Evolutionary conservation across 2,888 invertebrate genomes (phyloP).

Genomic region (Colostygia pectinataria): DNA sequence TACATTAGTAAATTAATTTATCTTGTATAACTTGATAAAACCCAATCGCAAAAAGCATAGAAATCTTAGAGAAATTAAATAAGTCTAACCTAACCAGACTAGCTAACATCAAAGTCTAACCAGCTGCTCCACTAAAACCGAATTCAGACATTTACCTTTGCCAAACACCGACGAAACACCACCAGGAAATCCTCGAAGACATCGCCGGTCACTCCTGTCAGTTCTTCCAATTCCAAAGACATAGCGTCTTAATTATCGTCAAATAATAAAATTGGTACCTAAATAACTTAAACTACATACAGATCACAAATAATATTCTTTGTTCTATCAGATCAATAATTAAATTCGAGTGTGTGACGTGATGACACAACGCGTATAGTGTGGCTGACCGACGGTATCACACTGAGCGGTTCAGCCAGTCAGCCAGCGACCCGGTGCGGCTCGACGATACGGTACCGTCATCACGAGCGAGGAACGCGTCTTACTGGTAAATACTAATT

Average conservation of each 20-base stretch:
- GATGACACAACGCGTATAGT: conserved; percentile 48
- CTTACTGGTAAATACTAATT: conserved; percentile 13
- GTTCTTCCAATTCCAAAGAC: conserved; percentile 86
- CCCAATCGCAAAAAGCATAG: no score
- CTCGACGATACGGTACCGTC: conserved; percentile 23
- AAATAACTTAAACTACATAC: conserved; percentile 43
- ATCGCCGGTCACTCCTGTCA: conserved; percentile 85
- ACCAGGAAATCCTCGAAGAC: conserved; percentile 89
- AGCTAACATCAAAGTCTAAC: conserved; percentile 1
- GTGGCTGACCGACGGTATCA: conserved; percentile 53
- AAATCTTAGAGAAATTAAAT: not conserved
- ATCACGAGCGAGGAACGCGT: conserved; percentile 15
- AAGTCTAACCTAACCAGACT: not conserved
- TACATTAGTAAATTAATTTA: no score
- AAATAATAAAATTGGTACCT: conserved; percentile 51
- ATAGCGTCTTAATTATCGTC: conserved; percentile 65
- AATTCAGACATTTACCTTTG: conserved; percentile 85
- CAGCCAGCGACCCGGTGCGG: conserved; percentile 6
- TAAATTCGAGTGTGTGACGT: conserved; percentile 57
- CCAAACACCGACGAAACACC: conserved; percentile 86
- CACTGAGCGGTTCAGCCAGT: conserved; percentile 50
- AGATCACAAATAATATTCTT: conserved; percentile 72
- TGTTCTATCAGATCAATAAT: conserved; percentile 67
- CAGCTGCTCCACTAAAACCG: conserved; percentile 42
- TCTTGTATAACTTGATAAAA: no score